phyloP scores from a whole-genome alignment of 2,888 invertebrate species.

The Synergus laeviventris region DNA sequence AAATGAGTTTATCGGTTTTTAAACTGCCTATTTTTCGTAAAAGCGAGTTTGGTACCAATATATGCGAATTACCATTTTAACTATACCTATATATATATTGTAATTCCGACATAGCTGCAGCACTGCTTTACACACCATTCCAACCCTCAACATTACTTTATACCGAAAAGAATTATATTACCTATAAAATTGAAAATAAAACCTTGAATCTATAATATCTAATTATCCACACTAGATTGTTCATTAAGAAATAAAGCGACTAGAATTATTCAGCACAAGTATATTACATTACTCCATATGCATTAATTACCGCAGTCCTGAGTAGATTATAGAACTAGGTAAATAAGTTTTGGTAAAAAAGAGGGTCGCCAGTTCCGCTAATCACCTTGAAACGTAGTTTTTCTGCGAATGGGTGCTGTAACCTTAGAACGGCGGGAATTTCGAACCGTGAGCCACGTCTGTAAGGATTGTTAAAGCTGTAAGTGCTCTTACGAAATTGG shows the following conservation, averaged over 20 bases:
- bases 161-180: not conserved
- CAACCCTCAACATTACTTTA: too few relatives aligned
- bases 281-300: not conserved
- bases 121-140: too few relatives aligned
- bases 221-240: not conserved
- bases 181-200: not conserved
- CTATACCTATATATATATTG: too few relatives aligned
- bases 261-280: not conserved
- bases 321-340: constrained; percentile 22
- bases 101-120: too few relatives aligned
- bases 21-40: too few relatives aligned
- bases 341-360: constrained; percentile 27
- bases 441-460: constrained; percentile 29
- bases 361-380: constrained; percentile 23
- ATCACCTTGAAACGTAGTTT: constrained; percentile 35
- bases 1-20: too few relatives aligned
- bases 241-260: constrained; percentile 7
- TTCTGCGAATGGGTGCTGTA: constrained; percentile 33
- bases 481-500: constrained; percentile 57
- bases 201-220: not conserved
- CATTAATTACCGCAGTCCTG: constrained; percentile 9
- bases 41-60: too few relatives aligned
- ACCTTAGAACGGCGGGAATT: constrained; percentile 38
- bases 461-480: constrained; percentile 45
- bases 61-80: too few relatives aligned